phyloP scores from a whole-genome alignment of 1,140 invertebrate genomes.

The Euschistus heros region DNA sequence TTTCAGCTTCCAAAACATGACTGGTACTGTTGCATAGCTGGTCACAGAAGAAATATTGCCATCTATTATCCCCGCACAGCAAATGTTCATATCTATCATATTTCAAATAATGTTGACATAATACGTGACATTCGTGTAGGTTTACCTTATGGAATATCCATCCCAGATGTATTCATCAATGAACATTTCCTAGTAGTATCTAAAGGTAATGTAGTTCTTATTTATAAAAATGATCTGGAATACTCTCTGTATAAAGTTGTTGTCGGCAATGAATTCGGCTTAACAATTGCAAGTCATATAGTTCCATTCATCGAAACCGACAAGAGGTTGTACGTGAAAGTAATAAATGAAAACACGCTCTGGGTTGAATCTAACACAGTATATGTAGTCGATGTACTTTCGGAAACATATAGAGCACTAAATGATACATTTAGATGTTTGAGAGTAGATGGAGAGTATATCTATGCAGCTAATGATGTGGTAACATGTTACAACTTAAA shows the following conservation, averaged over 20 bases:
- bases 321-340: not conserved
- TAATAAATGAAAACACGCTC: not conserved
- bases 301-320: not conserved
- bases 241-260: not conserved
- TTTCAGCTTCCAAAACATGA: not conserved
- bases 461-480: not conserved
- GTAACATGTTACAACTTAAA: not conserved
- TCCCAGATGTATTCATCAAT: constrained; percentile 6
- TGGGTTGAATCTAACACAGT: not conserved
- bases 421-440: constrained; percentile 2
- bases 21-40: constrained; percentile 6
- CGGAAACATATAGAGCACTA: not conserved
- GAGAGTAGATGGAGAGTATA: not conserved
- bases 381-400: not conserved
- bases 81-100: not conserved
- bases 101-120: not conserved
- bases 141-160: not conserved
- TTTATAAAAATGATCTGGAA: not conserved
- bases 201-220: not conserved
- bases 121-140: not conserved
- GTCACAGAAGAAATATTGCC: not conserved
- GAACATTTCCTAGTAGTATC: not conserved
- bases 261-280: not conserved
- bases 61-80: not conserved
- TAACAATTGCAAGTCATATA: not conserved